These are phyloP conservation scores for Calcarius lapponicus DNA, from an alignment of 2,797 vertebrate species.

Conservation along the genomic window DNA sequence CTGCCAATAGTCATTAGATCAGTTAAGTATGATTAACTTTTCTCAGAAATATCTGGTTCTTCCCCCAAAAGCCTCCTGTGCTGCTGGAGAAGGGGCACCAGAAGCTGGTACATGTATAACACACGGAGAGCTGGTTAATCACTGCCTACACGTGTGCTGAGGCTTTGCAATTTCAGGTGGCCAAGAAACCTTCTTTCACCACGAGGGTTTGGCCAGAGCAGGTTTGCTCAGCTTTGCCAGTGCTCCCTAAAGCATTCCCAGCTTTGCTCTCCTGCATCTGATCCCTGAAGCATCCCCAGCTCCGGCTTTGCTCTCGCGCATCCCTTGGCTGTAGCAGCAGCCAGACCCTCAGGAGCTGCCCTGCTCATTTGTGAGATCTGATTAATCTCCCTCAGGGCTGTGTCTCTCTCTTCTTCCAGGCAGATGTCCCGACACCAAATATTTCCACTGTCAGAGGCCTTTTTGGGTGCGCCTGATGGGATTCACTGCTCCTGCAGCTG, in stretches of 20 bases:
- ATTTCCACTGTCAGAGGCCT: not conserved
- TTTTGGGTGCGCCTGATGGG: not conserved
- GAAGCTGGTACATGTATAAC: not conserved
- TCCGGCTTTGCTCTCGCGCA: not conserved
- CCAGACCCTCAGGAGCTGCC: not conserved
- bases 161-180: not conserved
- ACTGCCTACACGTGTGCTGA: not conserved
- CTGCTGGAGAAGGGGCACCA: not conserved
- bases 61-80: not conserved
- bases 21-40: not conserved
- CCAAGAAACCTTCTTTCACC: not conserved
- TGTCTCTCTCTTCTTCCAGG: not conserved
- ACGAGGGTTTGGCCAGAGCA: not conserved
- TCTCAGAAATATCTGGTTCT: constrained; percentile 3
- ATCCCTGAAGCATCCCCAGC: not conserved
- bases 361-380: not conserved
- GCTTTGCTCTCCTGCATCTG: not conserved
- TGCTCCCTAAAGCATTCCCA: not conserved
- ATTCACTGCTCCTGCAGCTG: not conserved
- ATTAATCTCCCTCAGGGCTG: not conserved
- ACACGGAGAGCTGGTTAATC: not conserved
- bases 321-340: not conserved
- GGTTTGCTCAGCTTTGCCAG: not conserved
- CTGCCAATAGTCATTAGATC: not conserved
- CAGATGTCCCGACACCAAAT: not conserved